Percentiles rank a stretch among this genome's conserved stretches.
Conservation (phyloP, 2,888 invertebrate genomes). For the Ormyrus labotus region DNA sequence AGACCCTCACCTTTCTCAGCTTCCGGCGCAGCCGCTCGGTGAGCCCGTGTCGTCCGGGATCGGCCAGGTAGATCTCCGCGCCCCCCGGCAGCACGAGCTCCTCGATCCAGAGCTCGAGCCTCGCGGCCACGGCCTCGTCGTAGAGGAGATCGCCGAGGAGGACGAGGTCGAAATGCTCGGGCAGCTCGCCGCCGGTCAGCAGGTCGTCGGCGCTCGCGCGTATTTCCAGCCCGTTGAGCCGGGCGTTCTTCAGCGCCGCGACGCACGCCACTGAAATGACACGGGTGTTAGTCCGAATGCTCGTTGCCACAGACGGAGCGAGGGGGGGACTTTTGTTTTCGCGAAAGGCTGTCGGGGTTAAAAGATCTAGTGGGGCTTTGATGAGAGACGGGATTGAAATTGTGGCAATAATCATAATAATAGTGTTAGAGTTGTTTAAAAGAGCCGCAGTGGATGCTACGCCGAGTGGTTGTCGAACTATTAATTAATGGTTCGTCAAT, state of each 20-base stretch:
- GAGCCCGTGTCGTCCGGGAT: slow-evolving; percentile 80
- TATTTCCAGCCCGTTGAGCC: slow-evolving; percentile 76
- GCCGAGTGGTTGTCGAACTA: too few relatives aligned
- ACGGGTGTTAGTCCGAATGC: too few relatives aligned
- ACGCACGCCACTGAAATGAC: slow-evolving; percentile 77
- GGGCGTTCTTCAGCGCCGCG: slow-evolving; percentile 78
- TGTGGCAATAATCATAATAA: too few relatives aligned
- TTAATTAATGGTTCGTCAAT: too few relatives aligned
- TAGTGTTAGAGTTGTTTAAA: too few relatives aligned
- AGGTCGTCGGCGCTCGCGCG: slow-evolving; percentile 75
- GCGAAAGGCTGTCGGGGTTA: too few relatives aligned
- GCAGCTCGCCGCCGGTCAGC: slow-evolving; percentile 32
- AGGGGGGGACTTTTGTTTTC: too few relatives aligned
- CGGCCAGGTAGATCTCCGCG: slow-evolving; percentile 78
- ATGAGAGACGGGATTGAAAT: too few relatives aligned
- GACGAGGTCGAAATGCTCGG: slow-evolving; percentile 77
- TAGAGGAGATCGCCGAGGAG: slow-evolving; percentile 86
- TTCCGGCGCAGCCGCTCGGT: slow-evolving; percentile 72
- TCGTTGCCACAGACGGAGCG: too few relatives aligned
- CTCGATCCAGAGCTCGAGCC: slow-evolving; percentile 79
- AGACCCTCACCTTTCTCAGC: slow-evolving; percentile 75
- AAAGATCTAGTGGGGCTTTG: too few relatives aligned
- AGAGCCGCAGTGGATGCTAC: too few relatives aligned
- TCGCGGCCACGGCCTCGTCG: slow-evolving; percentile 78
- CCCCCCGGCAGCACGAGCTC: slow-evolving; percentile 45